Evolutionary conservation across 2,797 vertebrate species (phyloP).

Genomic region (Helicolenus hilgendorfi): DNA sequence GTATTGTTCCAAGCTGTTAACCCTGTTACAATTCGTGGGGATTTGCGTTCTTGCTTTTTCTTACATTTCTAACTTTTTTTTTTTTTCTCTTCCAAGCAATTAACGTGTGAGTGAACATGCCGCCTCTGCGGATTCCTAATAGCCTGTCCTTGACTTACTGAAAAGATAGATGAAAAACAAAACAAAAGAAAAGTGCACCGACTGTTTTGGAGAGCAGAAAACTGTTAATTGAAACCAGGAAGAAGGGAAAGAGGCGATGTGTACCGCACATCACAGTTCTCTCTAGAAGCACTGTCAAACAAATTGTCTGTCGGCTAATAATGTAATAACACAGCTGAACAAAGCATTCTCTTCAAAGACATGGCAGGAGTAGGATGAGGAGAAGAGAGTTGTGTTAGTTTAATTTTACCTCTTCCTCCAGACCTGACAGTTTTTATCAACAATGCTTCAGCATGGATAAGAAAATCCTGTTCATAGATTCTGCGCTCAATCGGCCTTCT

Average conservation of each 20-base stretch:
- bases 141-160: constrained; percentile 55
- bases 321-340: constrained; percentile 74
- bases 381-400: constrained; percentile 49
- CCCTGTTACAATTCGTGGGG: constrained; percentile 8
- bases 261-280: constrained; percentile 43
- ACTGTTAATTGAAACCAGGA: constrained; percentile 76
- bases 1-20: constrained; percentile 14
- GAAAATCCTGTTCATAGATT: constrained; percentile 42
- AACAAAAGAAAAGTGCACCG: constrained; percentile 1
- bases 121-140: constrained; percentile 49
- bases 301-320: constrained; percentile 79
- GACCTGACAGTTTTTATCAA: constrained; percentile 69
- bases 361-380: constrained; percentile 45
- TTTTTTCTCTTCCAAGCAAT: constrained; percentile 45
- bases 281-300: constrained; percentile 71
- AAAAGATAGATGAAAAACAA: constrained; percentile 45
- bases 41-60: not conserved
- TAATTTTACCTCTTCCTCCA: constrained; percentile 42
- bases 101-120: constrained; percentile 36
- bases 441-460: constrained; percentile 44
- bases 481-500: constrained; percentile 23
- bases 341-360: constrained; percentile 71
- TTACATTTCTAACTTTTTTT: not conserved
- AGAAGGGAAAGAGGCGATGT: constrained; percentile 40
- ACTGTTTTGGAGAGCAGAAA: constrained; percentile 57